These are phyloP conservation scores for Emys orbicularis DNA, from an alignment of 2,797 vertebrate genomes.

Conservation along the genomic window DNA sequence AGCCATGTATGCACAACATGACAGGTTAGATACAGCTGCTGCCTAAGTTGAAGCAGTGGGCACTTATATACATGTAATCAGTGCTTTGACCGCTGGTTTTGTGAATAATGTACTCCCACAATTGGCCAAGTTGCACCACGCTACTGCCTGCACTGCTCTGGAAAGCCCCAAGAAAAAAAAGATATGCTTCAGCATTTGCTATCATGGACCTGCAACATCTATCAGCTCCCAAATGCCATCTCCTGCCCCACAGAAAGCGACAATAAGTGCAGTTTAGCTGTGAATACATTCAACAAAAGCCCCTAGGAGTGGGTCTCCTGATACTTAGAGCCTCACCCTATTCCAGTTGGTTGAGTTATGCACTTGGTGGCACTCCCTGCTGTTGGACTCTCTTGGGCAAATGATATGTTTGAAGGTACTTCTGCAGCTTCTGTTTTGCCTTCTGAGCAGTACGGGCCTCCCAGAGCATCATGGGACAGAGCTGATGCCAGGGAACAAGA, in stretches of 20 bases:
- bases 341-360: not conserved
- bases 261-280: not conserved
- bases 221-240: not conserved
- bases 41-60: not conserved
- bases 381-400: not conserved
- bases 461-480: not conserved
- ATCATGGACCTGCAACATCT: not conserved
- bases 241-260: not conserved
- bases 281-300: not conserved
- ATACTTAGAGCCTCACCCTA: not conserved
- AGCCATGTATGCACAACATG: not conserved
- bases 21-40: not conserved
- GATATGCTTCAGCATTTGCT: not conserved
- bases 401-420: not conserved
- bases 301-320: not conserved
- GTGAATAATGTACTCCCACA: accelerated
- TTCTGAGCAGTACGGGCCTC: not conserved
- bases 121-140: not conserved
- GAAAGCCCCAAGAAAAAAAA: not conserved
- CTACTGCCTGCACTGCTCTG: not conserved
- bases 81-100: not conserved
- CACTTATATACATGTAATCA: not conserved
- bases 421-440: not conserved
- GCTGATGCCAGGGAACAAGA: not conserved
- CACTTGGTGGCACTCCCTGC: not conserved